Evolutionary conservation across 2,797 vertebrate genomes (phyloP).

Genomic region (Fringilla coelebs): DNA sequence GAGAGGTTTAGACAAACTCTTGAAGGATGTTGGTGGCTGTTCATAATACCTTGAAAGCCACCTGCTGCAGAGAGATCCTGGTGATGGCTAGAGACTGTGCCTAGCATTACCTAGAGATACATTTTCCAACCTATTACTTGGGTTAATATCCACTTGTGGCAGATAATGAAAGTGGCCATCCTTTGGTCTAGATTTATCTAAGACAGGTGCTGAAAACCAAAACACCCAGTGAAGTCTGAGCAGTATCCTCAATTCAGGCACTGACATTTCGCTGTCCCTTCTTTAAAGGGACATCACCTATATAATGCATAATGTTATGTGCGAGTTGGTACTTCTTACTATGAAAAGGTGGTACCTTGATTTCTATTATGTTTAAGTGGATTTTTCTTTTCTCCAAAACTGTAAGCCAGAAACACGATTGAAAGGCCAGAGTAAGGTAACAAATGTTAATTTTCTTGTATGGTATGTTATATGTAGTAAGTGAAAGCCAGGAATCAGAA

Average conservation of each 20-base stretch:
- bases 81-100: not conserved
- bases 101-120: not conserved
- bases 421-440: slow-evolving; percentile 21
- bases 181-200: not conserved
- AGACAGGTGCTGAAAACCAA: not conserved
- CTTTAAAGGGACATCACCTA: not conserved
- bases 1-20: not conserved
- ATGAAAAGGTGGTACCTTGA: slow-evolving; percentile 4
- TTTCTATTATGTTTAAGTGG: slow-evolving; percentile 40
- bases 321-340: not conserved
- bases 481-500: slow-evolving; percentile 49
- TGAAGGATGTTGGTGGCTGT: not conserved
- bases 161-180: not conserved
- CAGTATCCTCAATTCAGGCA: not conserved
- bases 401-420: not conserved
- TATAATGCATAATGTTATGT: not conserved
- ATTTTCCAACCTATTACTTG: not conserved
- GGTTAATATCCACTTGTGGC: not conserved
- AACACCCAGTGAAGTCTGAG: not conserved
- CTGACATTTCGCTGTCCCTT: not conserved
- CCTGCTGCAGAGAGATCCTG: not conserved
- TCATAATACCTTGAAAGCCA: not conserved
- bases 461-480: not conserved
- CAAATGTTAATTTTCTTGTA: slow-evolving; percentile 35
- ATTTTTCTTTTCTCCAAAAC: not conserved